These are phyloP conservation scores for Rissa tridactyla DNA, from an alignment of 2,113 vertebrate species.

Conservation along the genomic window DNA sequence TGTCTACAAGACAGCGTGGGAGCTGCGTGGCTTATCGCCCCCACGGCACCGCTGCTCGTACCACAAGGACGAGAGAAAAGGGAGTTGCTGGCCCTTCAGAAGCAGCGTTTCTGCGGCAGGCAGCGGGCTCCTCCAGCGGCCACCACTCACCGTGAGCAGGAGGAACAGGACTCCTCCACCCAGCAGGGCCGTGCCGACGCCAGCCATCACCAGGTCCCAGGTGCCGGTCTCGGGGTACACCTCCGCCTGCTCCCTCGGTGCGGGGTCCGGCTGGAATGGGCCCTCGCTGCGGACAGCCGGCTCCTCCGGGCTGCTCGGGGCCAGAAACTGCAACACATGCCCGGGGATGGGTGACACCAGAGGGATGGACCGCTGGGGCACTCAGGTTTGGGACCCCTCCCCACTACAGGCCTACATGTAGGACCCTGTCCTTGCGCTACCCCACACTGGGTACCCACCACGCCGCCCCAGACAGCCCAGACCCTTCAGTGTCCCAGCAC, in stretches of 20 bases:
- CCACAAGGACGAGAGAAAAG: not conserved
- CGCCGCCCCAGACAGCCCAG: too few species aligned
- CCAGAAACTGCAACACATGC: conserved; percentile 55
- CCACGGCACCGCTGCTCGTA: rapidly evolving
- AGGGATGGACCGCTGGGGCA: not conserved
- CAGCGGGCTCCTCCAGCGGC: rapidly evolving
- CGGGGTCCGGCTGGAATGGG: not conserved
- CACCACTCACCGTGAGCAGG: conserved; percentile 70
- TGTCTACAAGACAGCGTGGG: rapidly evolving
- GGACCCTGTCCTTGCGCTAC: too few species aligned
- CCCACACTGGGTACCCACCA: rapidly evolving
- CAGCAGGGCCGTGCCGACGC: conserved; percentile 76
- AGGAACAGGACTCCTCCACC: conserved; percentile 83
- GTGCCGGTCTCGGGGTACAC: conserved; percentile 54
- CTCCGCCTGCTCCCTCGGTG: not conserved
- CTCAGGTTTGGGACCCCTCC: not conserved
- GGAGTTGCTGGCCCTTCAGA: too few species aligned
- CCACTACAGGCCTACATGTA: not conserved
- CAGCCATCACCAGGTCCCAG: conserved; percentile 76
- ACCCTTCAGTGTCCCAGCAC: not conserved
- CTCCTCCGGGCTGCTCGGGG: not conserved
- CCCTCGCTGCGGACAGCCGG: not conserved
- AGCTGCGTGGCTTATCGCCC: rapidly evolving
- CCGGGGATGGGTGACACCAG: not conserved
- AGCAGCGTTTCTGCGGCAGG: rapidly evolving